phyloP scores from a whole-genome alignment of 2,888 invertebrate species.

The Microctonus brassicae region DNA sequence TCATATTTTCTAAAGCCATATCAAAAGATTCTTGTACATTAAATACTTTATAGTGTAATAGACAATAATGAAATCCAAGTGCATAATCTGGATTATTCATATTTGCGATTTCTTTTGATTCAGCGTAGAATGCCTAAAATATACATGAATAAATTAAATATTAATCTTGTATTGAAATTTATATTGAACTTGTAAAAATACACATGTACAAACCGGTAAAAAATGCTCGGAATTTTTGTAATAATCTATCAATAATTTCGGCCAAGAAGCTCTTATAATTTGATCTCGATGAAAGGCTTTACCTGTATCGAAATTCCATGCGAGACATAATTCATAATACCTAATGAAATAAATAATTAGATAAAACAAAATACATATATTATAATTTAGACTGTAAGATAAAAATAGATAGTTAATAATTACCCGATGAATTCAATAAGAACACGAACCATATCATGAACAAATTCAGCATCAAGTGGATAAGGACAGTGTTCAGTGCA shows the following conservation, averaged over 20 bases:
- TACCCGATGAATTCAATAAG: constrained; percentile 10
- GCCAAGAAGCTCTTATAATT: background rate
- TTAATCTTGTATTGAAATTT: background rate
- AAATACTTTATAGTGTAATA: background rate
- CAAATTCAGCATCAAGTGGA: constrained; percentile 41
- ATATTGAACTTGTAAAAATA: background rate
- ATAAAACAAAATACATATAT: background rate
- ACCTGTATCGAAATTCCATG: background rate
- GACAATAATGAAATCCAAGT: constrained; percentile 19
- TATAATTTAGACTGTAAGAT: background rate
- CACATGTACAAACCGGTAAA: background rate
- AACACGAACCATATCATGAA: constrained; percentile 28
- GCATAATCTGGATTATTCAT: constrained; percentile 9
- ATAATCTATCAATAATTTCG: background rate
- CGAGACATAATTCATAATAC: background rate
- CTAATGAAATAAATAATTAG: constrained; percentile 1
- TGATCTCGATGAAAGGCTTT: background rate
- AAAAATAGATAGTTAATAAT: background rate
- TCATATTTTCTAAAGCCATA: constrained; percentile 23
- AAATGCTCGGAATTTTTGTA: background rate
- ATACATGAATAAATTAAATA: no score
- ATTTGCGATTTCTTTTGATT: constrained; percentile 7
- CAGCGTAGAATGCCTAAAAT: background rate
- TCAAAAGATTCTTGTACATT: background rate
- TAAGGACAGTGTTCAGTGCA: constrained; percentile 42